These are phyloP conservation scores for Stenoptilia bipunctidactyla DNA, from an alignment of 2,888 invertebrate genomes.

Conservation along the genomic window DNA sequence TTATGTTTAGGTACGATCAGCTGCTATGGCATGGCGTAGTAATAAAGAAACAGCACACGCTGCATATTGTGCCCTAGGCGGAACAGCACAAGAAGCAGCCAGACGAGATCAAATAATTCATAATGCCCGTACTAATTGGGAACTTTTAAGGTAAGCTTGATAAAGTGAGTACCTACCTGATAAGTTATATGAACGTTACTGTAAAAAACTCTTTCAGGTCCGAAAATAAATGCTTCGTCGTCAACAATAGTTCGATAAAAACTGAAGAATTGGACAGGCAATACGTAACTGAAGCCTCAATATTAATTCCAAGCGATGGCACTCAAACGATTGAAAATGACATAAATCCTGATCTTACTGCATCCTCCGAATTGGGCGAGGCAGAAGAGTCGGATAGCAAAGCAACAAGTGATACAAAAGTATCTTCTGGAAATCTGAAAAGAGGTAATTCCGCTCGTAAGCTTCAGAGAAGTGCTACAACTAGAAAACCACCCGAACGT, in stretches of 20 bases:
- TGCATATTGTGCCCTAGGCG: slow-evolving; percentile 74
- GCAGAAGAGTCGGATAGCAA: not conserved
- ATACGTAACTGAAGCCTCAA: slow-evolving; percentile 31
- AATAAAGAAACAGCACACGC: slow-evolving; percentile 82
- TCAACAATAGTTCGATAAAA: slow-evolving; percentile 34
- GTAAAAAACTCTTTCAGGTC: slow-evolving; percentile 50
- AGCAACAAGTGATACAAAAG: slow-evolving; percentile 17
- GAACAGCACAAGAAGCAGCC: slow-evolving; percentile 68
- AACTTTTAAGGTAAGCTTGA: slow-evolving; percentile 67
- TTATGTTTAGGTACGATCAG: slow-evolving; percentile 69
- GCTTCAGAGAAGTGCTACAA: slow-evolving; percentile 58
- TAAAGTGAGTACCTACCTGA: not conserved
- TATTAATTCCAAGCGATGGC: slow-evolving; percentile 22
- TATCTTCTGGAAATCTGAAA: slow-evolving; percentile 22
- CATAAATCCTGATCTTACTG: slow-evolving; percentile 25
- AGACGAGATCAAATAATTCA: slow-evolving; percentile 87
- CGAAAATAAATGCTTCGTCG: slow-evolving; percentile 72
- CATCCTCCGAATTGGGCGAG: slow-evolving; percentile 37
- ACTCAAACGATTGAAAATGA: slow-evolving; percentile 20
- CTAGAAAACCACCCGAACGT: slow-evolving; percentile 53
- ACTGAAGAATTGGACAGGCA: slow-evolving; percentile 40
- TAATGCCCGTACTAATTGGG: slow-evolving; percentile 90
- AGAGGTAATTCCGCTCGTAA: slow-evolving; percentile 24
- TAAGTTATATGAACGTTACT: not conserved
- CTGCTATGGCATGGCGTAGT: slow-evolving; percentile 84